Base-by-base conservation (phyloP, 2,113 vertebrate species). In the Petaurus breviceps region DNA sequence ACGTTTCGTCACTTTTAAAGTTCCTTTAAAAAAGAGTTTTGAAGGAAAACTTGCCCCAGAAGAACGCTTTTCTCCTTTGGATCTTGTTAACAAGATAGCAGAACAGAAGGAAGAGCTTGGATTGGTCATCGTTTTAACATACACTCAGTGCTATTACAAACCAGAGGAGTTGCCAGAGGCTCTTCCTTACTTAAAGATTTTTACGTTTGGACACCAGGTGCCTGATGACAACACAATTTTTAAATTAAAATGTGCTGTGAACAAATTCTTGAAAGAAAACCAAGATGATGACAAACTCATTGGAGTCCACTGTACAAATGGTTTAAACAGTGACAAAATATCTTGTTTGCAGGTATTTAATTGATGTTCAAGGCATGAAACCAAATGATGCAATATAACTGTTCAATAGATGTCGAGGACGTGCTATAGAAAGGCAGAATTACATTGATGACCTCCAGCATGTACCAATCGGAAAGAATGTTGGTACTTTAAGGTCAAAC, bases 251-350 rank as follows among this genome's bases (percentile, higher is more conserved):
- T 97, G 96, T 0, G 89, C 98, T 0, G 99, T 99, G 0, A 97
- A 95, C 10, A 95, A 61, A 5, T 99, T 99, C 55, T 94, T 99
- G 91, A 97, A 54, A 4, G 98, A 99, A 31, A 99, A 99, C 97
- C 53, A 96, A 37, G 98, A 99, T 90, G 99, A 99, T 0, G 99
- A 99, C 55, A 99, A 99, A 96, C 99, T 99, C 94, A 99, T 99
- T 3, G 99, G 99, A 8, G 99, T 99, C 94, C 99, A 99, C 94
- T 99, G 99, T 96, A 99, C 99, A 0, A 99, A 99, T 10, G 99
- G 99, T 3, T 96, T 99, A 94, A 99, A 99, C 96, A 99, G 99
- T n/a, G 77, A 99, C 99, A 0, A 99, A 99, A 8, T 99, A 99
- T 94, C 98, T 99, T 77, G 99, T 99, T 55, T 99, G 99, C 96